Conservation (phyloP, 2,888 invertebrate genomes). For the Pinctada fucata region DNA sequence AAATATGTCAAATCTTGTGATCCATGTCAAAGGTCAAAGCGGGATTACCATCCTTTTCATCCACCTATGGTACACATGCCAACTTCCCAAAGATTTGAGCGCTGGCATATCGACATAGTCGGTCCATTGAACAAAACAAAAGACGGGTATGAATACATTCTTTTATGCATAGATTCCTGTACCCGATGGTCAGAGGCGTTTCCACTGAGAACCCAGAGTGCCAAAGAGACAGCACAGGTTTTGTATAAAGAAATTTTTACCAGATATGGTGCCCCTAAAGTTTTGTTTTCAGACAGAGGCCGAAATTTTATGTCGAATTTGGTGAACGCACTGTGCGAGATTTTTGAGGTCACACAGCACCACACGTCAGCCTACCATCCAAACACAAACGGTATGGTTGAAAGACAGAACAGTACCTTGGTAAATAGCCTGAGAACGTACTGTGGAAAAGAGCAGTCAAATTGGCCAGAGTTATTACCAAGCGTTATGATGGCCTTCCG, state of each 20-base stretch:
- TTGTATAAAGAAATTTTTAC: constrained; percentile 46
- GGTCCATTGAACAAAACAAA: constrained; percentile 43
- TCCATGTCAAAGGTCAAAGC: no score
- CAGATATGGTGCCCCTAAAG: constrained; percentile 44
- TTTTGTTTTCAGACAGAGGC: constrained; percentile 45
- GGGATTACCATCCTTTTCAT: no score
- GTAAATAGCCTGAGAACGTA: constrained; percentile 40
- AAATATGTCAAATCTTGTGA: no score
- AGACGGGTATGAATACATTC: constrained; percentile 43
- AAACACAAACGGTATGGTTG: constrained; percentile 45
- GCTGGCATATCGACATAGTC: constrained; percentile 48
- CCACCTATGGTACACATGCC: no score
- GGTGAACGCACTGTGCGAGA: constrained; percentile 44
- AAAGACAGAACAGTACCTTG: constrained; percentile 44
- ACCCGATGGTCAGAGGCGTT: constrained; percentile 48
- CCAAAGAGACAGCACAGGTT: constrained; percentile 43
- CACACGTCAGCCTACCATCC: constrained; percentile 49
- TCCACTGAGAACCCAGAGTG: constrained; percentile 43
- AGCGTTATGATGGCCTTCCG: constrained; percentile 51
- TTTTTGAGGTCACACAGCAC: constrained; percentile 39
- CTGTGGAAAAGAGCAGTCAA: constrained; percentile 37
- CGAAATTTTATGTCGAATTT: constrained; percentile 50
- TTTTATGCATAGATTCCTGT: constrained; percentile 45
- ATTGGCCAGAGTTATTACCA: constrained; percentile 44
- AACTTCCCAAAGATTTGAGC: constrained; percentile 25